These are phyloP conservation scores for Harpalus rubripes DNA, from an alignment of 2,888 invertebrate species.

Conservation along the genomic window DNA sequence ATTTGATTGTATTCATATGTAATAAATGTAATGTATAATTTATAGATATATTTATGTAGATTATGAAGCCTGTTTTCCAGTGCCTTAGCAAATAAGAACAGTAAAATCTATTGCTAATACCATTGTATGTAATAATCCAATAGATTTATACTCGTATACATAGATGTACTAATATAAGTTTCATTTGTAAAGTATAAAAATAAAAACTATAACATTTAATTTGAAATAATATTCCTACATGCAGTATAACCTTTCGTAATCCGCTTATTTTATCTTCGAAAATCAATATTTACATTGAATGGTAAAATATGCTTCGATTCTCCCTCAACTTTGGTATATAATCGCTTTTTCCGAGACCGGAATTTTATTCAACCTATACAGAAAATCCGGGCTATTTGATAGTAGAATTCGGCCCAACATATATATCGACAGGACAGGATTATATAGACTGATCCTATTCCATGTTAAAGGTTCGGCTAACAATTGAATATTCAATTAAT, in stretches of 20 bases:
- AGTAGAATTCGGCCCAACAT: slow-evolving; percentile 7
- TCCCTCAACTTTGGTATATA: slow-evolving; percentile 2
- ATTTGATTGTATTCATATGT: neutral
- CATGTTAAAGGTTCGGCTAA: neutral
- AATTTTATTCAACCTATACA: neutral
- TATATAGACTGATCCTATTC: slow-evolving; percentile 1
- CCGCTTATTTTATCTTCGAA: neutral
- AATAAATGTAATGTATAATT: neutral
- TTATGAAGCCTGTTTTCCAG: slow-evolving; percentile 17
- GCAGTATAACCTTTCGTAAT: neutral
- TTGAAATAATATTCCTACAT: neutral
- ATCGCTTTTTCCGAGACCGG: slow-evolving; percentile 13
- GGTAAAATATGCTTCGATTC: slow-evolving; percentile 10
- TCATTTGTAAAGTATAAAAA: no score
- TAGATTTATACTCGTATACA: neutral
- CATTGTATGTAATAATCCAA: neutral
- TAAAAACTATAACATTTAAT: neutral
- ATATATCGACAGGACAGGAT: slow-evolving; percentile 27
- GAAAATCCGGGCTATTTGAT: slow-evolving; percentile 14
- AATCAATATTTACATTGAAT: slow-evolving; percentile 3
- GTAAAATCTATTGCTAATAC: neutral
- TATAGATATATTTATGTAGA: slow-evolving; percentile 5
- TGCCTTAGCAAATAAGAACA: slow-evolving; percentile 20
- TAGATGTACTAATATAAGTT: neutral
- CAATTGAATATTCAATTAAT: neutral